These are phyloP conservation scores for Aix galericulata DNA, from an alignment of 2,113 vertebrate species.

Conservation along the genomic window DNA sequence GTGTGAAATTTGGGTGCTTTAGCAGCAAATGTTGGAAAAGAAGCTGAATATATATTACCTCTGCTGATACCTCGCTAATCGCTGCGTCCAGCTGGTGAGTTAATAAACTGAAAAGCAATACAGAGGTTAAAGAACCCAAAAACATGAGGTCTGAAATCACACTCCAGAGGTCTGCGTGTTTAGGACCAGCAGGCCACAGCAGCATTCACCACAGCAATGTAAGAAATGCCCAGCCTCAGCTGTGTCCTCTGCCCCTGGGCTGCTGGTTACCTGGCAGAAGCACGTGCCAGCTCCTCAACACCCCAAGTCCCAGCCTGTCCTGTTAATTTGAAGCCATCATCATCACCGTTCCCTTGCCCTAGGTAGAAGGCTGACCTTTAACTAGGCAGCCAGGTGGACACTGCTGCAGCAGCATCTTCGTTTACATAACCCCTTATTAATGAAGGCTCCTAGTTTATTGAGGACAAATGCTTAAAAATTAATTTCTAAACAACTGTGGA, in stretches of 20 bases:
- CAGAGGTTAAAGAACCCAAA: background rate
- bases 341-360: background rate
- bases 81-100: background rate
- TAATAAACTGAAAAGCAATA: background rate
- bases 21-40: background rate
- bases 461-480: background rate
- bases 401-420: background rate
- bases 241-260: no score
- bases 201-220: background rate
- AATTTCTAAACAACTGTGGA: background rate
- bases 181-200: background rate
- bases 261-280: background rate
- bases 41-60: background rate
- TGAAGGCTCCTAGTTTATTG: background rate
- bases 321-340: background rate
- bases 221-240: accelerated
- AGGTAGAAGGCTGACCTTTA: background rate
- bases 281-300: background rate
- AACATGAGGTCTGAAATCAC: background rate
- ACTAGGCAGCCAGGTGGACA: background rate
- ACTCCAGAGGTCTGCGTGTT: background rate
- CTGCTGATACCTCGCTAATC: background rate
- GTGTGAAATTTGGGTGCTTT: background rate
- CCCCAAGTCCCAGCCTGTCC: background rate
- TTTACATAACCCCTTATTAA: background rate